These are phyloP conservation scores for Nasonia oneida DNA, from an alignment of 2,888 invertebrate species.

Conservation along the genomic window DNA sequence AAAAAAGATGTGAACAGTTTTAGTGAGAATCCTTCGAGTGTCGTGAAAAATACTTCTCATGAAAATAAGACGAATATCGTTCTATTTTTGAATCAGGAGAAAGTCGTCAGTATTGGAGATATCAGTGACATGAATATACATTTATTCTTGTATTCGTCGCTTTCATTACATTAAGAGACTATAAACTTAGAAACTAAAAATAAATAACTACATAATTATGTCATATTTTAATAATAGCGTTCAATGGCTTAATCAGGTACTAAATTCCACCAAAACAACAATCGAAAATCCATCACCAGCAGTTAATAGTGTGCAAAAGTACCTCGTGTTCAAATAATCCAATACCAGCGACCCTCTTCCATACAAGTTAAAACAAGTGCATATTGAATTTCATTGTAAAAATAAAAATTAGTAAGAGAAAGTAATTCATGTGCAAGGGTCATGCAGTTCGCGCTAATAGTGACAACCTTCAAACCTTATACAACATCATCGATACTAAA, in stretches of 20 bases:
- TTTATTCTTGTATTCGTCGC: background rate
- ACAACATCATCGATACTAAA: slow-evolving; percentile 32
- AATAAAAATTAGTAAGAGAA: slow-evolving; percentile 9
- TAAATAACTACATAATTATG: background rate
- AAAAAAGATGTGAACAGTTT: slow-evolving; percentile 34
- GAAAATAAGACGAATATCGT: background rate
- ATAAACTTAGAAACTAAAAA: background rate
- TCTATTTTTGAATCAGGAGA: slow-evolving; percentile 3
- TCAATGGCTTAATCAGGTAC: background rate
- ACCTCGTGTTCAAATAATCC: slow-evolving; percentile 20
- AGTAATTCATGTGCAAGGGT: slow-evolving; percentile 23
- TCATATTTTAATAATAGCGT: background rate
- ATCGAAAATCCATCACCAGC: slow-evolving; percentile 55
- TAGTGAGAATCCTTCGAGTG: slow-evolving; percentile 31
- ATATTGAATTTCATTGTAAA: background rate
- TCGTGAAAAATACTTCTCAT: slow-evolving; percentile 17
- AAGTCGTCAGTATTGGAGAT: slow-evolving; percentile 55
- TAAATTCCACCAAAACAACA: slow-evolving; percentile 23
- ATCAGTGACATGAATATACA: background rate
- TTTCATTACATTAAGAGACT: background rate
- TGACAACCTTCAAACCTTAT: slow-evolving; percentile 40
- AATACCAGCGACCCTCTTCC: slow-evolving; percentile 54
- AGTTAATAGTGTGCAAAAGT: slow-evolving; percentile 42
- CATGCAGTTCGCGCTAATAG: slow-evolving; percentile 40
- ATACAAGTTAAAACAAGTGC: background rate